Percentiles rank a stretch among this genome's conserved stretches.
These are phyloP conservation scores for Drosophila mimica DNA, from an alignment of 2,888 invertebrate genomes.

Conservation along the genomic window DNA sequence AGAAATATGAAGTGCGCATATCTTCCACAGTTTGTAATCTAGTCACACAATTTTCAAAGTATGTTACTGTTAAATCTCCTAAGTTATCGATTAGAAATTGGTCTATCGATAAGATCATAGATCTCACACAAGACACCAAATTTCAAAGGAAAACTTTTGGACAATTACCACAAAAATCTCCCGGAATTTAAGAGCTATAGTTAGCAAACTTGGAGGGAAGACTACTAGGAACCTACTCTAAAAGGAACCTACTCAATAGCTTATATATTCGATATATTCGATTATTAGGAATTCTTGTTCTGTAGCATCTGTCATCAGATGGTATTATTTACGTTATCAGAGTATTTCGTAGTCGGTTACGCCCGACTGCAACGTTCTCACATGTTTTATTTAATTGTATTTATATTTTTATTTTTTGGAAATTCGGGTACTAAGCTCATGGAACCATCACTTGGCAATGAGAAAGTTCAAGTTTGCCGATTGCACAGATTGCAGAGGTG, in stretches of 20 bases:
- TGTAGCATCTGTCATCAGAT: background rate
- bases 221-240: background rate
- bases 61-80: background rate
- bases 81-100: background rate
- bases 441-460: slow-evolving; percentile 25
- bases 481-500: slow-evolving; percentile 5
- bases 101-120: background rate
- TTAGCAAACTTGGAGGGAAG: background rate
- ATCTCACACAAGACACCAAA: no score
- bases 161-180: background rate
- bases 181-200: background rate
- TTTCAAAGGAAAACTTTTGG: no score
- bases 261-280: no score
- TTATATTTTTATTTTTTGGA: background rate
- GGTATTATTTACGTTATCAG: background rate
- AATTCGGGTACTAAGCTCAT: slow-evolving; percentile 3
- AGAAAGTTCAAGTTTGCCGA: slow-evolving; percentile 1
- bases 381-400: background rate
- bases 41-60: background rate
- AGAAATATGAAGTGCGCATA: background rate
- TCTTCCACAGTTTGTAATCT: background rate
- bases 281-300: background rate
- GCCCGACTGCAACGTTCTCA: background rate
- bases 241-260: background rate
- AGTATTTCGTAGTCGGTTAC: background rate